Percentiles rank a stretch among this genome's conserved stretches.
Conservation (phyloP, 2,797 vertebrate species). For the Bothrops alternatus region DNA sequence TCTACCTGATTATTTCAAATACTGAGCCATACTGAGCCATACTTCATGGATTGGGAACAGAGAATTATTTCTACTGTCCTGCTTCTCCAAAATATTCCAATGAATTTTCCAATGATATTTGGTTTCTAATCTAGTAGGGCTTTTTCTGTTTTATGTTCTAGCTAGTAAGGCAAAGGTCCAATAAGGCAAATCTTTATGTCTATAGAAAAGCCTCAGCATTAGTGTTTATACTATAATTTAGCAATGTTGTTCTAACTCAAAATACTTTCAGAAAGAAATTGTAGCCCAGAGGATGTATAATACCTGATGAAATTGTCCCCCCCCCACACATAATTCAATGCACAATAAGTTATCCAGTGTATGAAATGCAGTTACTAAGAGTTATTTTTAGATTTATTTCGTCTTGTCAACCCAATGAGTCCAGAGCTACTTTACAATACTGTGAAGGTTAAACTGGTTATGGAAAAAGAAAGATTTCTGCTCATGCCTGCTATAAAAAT, state of each 20-base stretch:
- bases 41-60: not conserved
- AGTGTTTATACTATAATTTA: not conserved
- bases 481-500: slow-evolving; percentile 51
- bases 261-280: not conserved
- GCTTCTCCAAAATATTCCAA: not conserved
- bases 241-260: not conserved
- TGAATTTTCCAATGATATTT: not conserved
- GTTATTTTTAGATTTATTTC: slow-evolving; percentile 59
- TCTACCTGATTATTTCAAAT: not conserved
- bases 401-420: slow-evolving; percentile 47
- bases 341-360: not conserved
- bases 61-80: not conserved
- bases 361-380: slow-evolving; percentile 45
- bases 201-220: not conserved
- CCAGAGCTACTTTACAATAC: slow-evolving; percentile 58
- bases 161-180: not conserved
- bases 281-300: not conserved
- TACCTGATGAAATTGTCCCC: not conserved
- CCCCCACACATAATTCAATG: not conserved
- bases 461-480: slow-evolving; percentile 41
- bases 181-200: not conserved
- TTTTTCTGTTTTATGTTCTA: not conserved
- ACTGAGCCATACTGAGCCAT: not conserved
- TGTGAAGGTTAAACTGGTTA: slow-evolving; percentile 60
- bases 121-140: not conserved